Evolutionary conservation across 2,888 invertebrate genomes (phyloP).

Genomic region (Conomelus anceps): DNA sequence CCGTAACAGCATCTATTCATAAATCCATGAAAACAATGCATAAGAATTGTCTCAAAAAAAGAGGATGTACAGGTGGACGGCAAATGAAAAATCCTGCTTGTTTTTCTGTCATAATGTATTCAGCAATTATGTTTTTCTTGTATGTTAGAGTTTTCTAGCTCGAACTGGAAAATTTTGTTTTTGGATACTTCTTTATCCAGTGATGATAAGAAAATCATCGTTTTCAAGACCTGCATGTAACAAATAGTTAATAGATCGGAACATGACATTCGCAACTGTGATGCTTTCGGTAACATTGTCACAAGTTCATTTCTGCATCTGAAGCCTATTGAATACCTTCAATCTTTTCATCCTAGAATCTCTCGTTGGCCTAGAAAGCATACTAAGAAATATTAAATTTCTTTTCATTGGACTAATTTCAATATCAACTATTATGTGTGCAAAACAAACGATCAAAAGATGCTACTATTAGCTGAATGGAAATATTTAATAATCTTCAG

Average conservation of each 20-base stretch:
- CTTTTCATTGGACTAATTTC: no score
- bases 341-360: not conserved
- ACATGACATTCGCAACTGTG: not conserved
- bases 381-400: not conserved
- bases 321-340: not conserved
- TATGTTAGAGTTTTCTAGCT: no score
- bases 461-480: no score
- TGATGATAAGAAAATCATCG: not conserved
- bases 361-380: not conserved
- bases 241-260: not conserved
- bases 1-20: not conserved
- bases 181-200: not conserved
- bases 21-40: not conserved
- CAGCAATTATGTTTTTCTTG: not conserved
- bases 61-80: not conserved
- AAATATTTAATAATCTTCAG: no score
- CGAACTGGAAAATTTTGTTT: not conserved
- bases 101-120: not conserved
- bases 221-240: not conserved
- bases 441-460: no score
- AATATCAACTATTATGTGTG: no score
- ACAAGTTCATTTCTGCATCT: not conserved
- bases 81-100: not conserved
- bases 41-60: not conserved
- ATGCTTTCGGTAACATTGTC: not conserved